Conservation (phyloP, 2,888 invertebrate species). For the Lasioglossum vierecki region DNA sequence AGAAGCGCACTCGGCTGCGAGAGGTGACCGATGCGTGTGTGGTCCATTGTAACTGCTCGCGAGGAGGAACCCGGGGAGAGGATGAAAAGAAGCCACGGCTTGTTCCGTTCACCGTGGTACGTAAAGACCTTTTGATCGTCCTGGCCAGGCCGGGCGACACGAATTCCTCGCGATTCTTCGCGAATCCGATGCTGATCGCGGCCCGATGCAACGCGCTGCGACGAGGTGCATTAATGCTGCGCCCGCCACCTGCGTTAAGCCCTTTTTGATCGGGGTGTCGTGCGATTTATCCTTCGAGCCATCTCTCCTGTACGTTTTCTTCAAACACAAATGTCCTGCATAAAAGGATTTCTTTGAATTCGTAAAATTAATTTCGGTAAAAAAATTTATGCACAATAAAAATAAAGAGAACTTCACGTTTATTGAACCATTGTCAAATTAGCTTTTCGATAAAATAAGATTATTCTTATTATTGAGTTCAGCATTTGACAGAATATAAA, state of each 20-base stretch:
- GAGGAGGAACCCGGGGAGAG: constrained; percentile 47
- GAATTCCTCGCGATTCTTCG: constrained; percentile 59
- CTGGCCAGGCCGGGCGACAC: constrained; percentile 57
- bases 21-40: constrained; percentile 75
- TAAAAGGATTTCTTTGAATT: too few species aligned
- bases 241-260: neutral
- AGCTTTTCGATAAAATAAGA: too few species aligned
- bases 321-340: too few species aligned
- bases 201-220: constrained; percentile 4
- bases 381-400: too few species aligned
- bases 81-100: constrained; percentile 62
- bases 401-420: too few species aligned
- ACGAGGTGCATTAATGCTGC: neutral
- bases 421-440: too few species aligned
- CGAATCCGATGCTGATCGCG: constrained; percentile 27
- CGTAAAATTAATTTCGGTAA: too few species aligned
- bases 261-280: neutral
- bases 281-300: neutral
- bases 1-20: constrained; percentile 68
- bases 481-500: neutral
- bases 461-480: neutral
- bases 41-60: constrained; percentile 75
- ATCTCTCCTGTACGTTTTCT: too few species aligned
- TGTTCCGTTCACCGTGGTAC: constrained; percentile 65
- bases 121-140: constrained; percentile 70